These are phyloP conservation scores for Cassiopea xamachana DNA, from an alignment of 30 jellyfish, hydroid and myxozoan species.

Conservation along the genomic window DNA sequence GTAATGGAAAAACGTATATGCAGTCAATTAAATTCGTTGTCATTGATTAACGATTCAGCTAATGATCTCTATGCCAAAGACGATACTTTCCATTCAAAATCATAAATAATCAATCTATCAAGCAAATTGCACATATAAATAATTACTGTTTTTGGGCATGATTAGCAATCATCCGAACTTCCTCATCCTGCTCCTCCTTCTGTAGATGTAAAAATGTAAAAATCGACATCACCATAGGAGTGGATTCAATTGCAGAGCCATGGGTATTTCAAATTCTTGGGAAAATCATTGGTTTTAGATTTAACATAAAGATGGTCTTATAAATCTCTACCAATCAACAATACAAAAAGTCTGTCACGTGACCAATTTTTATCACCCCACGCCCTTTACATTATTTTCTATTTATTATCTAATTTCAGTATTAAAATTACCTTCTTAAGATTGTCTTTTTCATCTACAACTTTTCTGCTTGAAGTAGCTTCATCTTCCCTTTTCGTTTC, in stretches of 20 bases:
- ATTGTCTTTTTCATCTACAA: neutral
- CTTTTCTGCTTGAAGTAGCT: neutral
- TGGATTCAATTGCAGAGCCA: neutral
- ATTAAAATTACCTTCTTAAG: neutral
- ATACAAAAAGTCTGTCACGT: too few relatives aligned
- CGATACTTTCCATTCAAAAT: neutral
- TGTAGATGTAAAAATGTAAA: neutral
- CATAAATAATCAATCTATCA: neutral
- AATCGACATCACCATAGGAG: neutral
- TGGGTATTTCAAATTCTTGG: too few relatives aligned
- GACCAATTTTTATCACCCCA: too few relatives aligned
- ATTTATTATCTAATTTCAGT: neutral
- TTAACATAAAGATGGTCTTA: too few relatives aligned
- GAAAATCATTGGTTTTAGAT: too few relatives aligned
- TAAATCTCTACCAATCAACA: too few relatives aligned
- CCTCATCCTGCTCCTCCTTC: constrained; percentile 6
- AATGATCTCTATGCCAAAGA: too few relatives aligned
- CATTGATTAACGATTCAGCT: too few relatives aligned
- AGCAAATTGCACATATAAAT: neutral
- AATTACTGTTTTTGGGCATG: neutral
- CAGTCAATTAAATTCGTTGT: too few relatives aligned
- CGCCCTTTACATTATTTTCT: too few relatives aligned
- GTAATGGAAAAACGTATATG: too few relatives aligned
- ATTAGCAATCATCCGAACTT: neutral
- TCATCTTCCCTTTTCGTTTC: neutral